Conservation (phyloP, 2,797 vertebrate species). For the Gouania willdenowi region DNA sequence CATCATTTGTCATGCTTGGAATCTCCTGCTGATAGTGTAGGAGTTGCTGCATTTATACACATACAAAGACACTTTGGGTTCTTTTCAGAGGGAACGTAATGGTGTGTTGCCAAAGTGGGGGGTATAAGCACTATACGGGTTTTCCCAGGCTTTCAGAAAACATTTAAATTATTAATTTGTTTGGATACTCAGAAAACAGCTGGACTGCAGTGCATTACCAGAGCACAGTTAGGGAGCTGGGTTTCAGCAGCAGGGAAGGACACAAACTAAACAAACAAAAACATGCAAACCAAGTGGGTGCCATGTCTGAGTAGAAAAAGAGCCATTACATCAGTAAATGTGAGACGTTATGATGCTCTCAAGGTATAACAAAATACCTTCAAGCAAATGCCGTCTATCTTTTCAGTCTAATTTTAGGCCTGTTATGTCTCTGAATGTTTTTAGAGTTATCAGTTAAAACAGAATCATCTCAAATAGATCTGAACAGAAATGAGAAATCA, state of each 20-base stretch:
- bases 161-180: slow-evolving; percentile 69
- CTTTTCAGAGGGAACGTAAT: slow-evolving; percentile 27
- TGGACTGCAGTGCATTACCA: slow-evolving; percentile 41
- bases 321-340: slow-evolving; percentile 1
- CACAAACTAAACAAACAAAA: slow-evolving; percentile 22
- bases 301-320: slow-evolving; percentile 7
- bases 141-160: slow-evolving; percentile 50
- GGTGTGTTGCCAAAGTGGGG: slow-evolving; percentile 24
- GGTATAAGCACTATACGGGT: slow-evolving; percentile 29
- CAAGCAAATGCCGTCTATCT: no score
- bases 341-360: no score
- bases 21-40: slow-evolving; percentile 16
- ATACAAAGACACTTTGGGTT: slow-evolving; percentile 24
- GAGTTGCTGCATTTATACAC: slow-evolving; percentile 26
- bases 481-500: no score
- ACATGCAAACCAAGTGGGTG: slow-evolving; percentile 6
- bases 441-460: no score
- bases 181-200: slow-evolving; percentile 57
- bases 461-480: no score
- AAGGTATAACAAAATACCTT: no score
- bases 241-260: slow-evolving; percentile 23
- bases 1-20: slow-evolving; percentile 30
- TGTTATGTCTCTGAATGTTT: no score
- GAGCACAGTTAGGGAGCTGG: slow-evolving; percentile 21
- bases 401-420: no score